Conservation (phyloP, 2,888 invertebrate species). For the Tolmerus cingulatus region DNA sequence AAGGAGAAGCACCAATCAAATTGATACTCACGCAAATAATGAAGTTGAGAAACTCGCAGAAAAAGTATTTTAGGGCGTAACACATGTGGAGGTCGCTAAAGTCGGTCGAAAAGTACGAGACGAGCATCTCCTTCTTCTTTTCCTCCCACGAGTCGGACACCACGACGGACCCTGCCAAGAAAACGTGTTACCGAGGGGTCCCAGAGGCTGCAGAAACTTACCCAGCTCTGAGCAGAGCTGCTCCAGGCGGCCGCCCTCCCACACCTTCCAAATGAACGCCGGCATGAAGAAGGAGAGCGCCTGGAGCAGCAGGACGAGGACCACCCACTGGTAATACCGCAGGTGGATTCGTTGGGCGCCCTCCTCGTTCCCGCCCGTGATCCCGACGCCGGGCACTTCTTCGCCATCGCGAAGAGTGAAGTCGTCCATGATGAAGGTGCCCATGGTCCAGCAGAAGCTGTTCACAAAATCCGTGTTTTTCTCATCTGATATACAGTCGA, state of each 20-base stretch:
- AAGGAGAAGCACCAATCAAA: no score
- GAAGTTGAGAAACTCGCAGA: conserved; percentile 79
- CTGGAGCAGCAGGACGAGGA: conserved; percentile 57
- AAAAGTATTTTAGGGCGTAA: conserved; percentile 72
- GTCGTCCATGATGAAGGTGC: conserved; percentile 69
- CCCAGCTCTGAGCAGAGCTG: conserved; percentile 58
- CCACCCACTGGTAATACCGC: conserved; percentile 62
- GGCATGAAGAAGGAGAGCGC: conserved; percentile 59
- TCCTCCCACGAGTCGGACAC: conserved; percentile 42
- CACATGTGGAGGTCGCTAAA: conserved; percentile 57
- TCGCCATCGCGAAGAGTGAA: not conserved
- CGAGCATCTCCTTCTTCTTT: conserved; percentile 53
- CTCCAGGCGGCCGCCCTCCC: conserved; percentile 64
- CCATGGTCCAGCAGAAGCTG: conserved; percentile 82
- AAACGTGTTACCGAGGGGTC: not conserved
- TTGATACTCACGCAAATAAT: conserved; percentile 71
- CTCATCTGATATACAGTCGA: conserved; percentile 72
- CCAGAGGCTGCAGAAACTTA: conserved; percentile 40
- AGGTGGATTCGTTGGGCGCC: conserved; percentile 56
- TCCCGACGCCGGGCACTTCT: conserved; percentile 65
- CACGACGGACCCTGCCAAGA: conserved; percentile 22
- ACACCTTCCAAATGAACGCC: conserved; percentile 60
- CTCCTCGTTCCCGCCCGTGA: conserved; percentile 52
- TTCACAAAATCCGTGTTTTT: conserved; percentile 71
- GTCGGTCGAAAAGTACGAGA: conserved; percentile 56